phyloP scores from a whole-genome alignment of 2,797 vertebrate species.

The Trematomus bernacchii region DNA sequence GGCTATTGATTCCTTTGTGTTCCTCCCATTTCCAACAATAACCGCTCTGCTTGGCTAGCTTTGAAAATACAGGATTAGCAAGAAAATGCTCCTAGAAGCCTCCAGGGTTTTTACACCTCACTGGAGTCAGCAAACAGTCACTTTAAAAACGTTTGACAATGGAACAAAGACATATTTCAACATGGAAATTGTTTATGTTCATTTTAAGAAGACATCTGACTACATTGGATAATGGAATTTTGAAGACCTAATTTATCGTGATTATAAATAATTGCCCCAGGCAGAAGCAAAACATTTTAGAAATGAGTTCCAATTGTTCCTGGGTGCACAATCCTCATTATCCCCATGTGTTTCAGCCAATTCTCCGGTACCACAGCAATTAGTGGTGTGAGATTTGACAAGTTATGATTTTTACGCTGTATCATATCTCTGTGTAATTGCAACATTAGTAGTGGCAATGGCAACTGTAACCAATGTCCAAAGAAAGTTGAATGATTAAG shows the following conservation, averaged over 20 bases:
- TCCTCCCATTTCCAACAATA: slow-evolving; percentile 34
- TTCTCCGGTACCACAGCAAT: slow-evolving; percentile 10
- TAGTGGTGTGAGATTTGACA: slow-evolving; percentile 9
- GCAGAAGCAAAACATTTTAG: slow-evolving; percentile 10
- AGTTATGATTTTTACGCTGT: slow-evolving; percentile 8
- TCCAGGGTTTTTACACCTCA: slow-evolving; percentile 2
- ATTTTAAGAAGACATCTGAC: neutral
- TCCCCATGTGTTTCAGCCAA: slow-evolving; percentile 3
- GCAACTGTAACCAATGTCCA: too few relatives aligned
- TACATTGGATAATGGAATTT: slow-evolving; percentile 19
- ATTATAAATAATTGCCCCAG: slow-evolving; percentile 7
- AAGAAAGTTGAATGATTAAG: too few relatives aligned
- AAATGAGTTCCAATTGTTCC: slow-evolving; percentile 19
- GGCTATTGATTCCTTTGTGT: slow-evolving; percentile 53
- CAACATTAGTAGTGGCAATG: too few relatives aligned
- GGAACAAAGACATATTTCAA: neutral
- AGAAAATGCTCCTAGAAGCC: slow-evolving; percentile 23
- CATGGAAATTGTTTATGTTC: neutral
- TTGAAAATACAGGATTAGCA: slow-evolving; percentile 46
- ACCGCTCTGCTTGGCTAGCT: slow-evolving; percentile 24
- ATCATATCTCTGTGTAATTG: neutral
- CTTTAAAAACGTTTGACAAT: slow-evolving; percentile 21
- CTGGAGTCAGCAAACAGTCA: slow-evolving; percentile 5
- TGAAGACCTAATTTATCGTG: slow-evolving; percentile 18
- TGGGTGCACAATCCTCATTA: slow-evolving; percentile 2